These are phyloP conservation scores for Chironex yamaguchii DNA, from an alignment of 30 jellyfish, hydroid and myxozoan genomes.

Conservation along the genomic window DNA sequence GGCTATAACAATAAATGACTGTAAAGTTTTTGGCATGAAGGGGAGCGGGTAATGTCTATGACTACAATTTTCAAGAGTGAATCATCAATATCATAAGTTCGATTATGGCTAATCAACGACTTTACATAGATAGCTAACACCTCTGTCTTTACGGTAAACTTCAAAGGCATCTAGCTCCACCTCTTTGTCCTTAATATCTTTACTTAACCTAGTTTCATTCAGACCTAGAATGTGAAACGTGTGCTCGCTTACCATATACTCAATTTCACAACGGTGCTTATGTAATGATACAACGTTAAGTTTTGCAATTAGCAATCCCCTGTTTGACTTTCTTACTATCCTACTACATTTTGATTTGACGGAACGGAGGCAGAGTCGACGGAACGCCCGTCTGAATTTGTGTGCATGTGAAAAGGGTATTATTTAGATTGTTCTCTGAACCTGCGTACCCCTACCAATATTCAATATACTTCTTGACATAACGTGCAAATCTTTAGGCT, in stretches of 20 bases:
- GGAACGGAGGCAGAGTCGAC: too few species aligned
- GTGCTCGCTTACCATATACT: not conserved
- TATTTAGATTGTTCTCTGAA: not conserved
- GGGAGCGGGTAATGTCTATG: too few species aligned
- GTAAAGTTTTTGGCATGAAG: too few species aligned
- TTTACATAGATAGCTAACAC: constrained; percentile 7
- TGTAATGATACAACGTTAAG: constrained; percentile 40
- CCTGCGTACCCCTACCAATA: constrained; percentile 54
- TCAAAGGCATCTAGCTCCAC: constrained; percentile 15
- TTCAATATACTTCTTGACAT: constrained; percentile 6
- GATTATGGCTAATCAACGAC: constrained; percentile 28
- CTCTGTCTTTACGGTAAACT: constrained; percentile 36
- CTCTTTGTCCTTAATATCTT: constrained; percentile 24
- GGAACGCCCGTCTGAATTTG: too few species aligned
- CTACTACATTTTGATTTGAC: too few species aligned
- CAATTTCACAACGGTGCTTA: constrained; percentile 31
- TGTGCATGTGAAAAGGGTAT: too few species aligned
- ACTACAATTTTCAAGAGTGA: constrained; percentile 29
- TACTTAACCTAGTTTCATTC: constrained; percentile 36
- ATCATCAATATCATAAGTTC: constrained; percentile 1
- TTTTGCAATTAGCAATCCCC: constrained; percentile 17
- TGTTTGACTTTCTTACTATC: constrained; percentile 9
- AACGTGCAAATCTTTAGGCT: constrained; percentile 9
- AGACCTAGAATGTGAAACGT: constrained; percentile 21
- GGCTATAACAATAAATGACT: too few species aligned